Percentiles rank a stretch among this genome's conserved stretches.
These are phyloP conservation scores for Euleptes europaea DNA, from an alignment of 2,113 vertebrate species.

Conservation along the genomic window DNA sequence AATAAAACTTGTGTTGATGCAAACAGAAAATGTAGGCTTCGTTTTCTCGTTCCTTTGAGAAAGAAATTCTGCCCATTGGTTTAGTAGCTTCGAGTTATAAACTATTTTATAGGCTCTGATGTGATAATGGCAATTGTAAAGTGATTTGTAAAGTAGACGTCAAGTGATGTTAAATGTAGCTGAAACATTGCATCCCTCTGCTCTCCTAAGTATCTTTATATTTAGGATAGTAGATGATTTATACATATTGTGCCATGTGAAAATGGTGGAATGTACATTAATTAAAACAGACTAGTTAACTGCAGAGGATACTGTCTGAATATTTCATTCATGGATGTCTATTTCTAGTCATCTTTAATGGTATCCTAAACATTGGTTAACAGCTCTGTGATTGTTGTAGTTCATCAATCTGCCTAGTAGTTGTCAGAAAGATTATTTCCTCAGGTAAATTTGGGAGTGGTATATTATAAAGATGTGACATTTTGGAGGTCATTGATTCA, in stretches of 20 bases:
- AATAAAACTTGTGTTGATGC: background rate
- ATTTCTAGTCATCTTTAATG: too few relatives aligned
- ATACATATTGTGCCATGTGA: too few relatives aligned
- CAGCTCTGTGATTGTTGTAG: too few relatives aligned
- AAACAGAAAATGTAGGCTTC: background rate
- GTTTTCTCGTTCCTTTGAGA: background rate
- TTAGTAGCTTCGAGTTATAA: background rate
- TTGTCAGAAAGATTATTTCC: too few relatives aligned
- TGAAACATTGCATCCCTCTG: background rate
- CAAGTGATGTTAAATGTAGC: background rate
- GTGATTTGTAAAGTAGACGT: background rate
- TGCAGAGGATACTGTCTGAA: background rate
- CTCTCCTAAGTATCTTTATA: background rate
- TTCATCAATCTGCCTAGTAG: too few relatives aligned
- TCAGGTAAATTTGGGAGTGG: too few relatives aligned
- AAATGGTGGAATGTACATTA: too few relatives aligned
- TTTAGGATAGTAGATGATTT: too few relatives aligned
- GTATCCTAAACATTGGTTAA: too few relatives aligned
- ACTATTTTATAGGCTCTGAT: background rate
- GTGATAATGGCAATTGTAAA: background rate
- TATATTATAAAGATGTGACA: too few relatives aligned
- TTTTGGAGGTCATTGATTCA: too few relatives aligned
- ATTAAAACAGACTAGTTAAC: too few relatives aligned
- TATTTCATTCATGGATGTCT: background rate
- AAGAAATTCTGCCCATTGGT: background rate